Conservation (phyloP, 2,113 vertebrate genomes). For the Clarias macrocephalus region DNA sequence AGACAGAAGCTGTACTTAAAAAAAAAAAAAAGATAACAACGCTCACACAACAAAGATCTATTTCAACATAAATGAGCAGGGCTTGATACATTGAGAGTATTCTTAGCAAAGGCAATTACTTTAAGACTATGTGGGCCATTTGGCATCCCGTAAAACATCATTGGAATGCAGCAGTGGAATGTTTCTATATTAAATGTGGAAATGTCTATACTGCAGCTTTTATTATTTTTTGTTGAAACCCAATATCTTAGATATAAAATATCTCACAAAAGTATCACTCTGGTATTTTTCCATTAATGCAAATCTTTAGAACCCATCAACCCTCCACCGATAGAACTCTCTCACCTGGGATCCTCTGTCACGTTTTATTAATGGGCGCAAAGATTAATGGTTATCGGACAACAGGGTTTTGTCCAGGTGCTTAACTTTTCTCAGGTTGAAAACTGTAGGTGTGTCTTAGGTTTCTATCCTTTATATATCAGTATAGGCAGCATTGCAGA, state of each 20-base stretch:
- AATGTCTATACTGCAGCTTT: not conserved
- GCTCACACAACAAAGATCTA: not conserved
- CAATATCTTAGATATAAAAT: not conserved
- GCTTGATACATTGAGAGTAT: too few species aligned
- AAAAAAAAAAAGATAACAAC: not conserved
- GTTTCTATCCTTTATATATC: not conserved
- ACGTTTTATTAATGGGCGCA: not conserved
- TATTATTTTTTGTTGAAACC: not conserved
- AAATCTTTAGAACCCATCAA: not conserved
- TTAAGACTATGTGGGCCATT: not conserved
- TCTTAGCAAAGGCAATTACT: not conserved
- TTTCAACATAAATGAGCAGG: not conserved
- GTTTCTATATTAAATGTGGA: too few species aligned
- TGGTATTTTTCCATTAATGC: not conserved
- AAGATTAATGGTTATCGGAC: constrained; percentile 1
- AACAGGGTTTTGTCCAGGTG: not conserved
- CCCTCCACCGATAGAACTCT: not conserved
- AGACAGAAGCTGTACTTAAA: not conserved
- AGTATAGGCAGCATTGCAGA: not conserved
- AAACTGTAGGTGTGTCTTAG: not conserved
- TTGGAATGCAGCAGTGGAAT: not conserved
- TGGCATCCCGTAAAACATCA: not conserved
- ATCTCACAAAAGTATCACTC: not conserved
- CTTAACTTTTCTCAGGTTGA: not conserved
- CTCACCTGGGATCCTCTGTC: not conserved